Evolutionary conservation across 2,888 invertebrate species (phyloP).

Genomic region (Coenonympha arcania): DNA sequence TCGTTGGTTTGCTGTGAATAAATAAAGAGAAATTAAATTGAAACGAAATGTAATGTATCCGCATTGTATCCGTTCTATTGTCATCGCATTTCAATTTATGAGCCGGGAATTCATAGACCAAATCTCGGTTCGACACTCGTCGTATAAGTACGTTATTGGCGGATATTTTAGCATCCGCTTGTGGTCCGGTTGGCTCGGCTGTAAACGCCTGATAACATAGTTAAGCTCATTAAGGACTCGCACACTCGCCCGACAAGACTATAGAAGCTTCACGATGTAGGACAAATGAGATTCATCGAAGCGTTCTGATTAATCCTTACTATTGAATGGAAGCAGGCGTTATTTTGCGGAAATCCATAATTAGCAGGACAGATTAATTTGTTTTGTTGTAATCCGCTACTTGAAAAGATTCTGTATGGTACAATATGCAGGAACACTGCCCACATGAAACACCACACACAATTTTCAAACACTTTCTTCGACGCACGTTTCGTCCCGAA

Average conservation of each 20-base stretch:
- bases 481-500: no score
- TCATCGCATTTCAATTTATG: constrained; percentile 53
- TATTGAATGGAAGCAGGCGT: no score
- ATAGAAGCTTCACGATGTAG: constrained; percentile 2
- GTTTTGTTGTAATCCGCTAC: no score
- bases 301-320: no score
- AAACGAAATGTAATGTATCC: constrained; percentile 40
- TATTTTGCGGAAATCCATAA: no score
- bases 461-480: no score
- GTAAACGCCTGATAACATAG: constrained; percentile 54
- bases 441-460: no score
- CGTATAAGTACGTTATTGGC: constrained; percentile 57
- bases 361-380: no score
- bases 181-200: constrained; percentile 50
- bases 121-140: constrained; percentile 58
- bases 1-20: constrained; percentile 26
- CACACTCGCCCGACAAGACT: constrained; percentile 32
- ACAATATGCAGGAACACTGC: no score
- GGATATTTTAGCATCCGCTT: constrained; percentile 55
- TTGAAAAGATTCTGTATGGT: no score
- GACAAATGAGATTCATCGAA: not conserved
- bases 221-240: constrained; percentile 39
- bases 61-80: constrained; percentile 38
- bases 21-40: constrained; percentile 44
- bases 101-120: constrained; percentile 51